Conservation (phyloP, 2,888 invertebrate genomes). For the Strigamia transsilvanica region DNA sequence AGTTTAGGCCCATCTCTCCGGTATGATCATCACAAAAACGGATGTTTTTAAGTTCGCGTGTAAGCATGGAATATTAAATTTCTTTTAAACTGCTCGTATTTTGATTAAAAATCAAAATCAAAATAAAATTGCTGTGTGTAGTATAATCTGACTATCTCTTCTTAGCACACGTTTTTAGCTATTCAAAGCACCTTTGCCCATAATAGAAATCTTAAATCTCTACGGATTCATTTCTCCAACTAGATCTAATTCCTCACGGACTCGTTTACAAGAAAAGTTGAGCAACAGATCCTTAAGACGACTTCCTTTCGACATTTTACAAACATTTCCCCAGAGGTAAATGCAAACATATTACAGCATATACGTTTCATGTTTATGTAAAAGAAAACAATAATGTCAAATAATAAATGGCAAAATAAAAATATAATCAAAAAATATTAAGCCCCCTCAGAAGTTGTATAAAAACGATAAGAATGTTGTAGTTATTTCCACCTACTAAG, state of each 20-base stretch:
- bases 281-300: not conserved
- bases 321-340: not conserved
- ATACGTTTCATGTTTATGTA: too few species aligned
- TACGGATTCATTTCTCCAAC: not conserved
- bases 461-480: not conserved
- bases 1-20: not conserved
- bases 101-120: not conserved
- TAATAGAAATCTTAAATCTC: not conserved
- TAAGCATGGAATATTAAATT: not conserved
- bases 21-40: conserved; percentile 1
- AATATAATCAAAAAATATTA: not conserved
- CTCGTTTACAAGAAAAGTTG: not conserved
- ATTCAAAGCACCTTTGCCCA: not conserved
- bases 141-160: too few species aligned
- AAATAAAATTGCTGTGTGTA: not conserved
- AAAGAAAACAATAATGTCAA: not conserved
- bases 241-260: not conserved
- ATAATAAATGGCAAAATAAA: not conserved
- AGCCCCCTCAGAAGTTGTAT: not conserved
- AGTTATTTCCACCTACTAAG: not conserved
- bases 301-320: conserved; percentile 11
- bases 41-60: not conserved
- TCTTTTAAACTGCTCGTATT: not conserved
- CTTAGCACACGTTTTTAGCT: not conserved
- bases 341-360: not conserved